Evolutionary conservation across 2,797 vertebrate genomes (phyloP).

Genomic region (Sebastolobus alascanus): DNA sequence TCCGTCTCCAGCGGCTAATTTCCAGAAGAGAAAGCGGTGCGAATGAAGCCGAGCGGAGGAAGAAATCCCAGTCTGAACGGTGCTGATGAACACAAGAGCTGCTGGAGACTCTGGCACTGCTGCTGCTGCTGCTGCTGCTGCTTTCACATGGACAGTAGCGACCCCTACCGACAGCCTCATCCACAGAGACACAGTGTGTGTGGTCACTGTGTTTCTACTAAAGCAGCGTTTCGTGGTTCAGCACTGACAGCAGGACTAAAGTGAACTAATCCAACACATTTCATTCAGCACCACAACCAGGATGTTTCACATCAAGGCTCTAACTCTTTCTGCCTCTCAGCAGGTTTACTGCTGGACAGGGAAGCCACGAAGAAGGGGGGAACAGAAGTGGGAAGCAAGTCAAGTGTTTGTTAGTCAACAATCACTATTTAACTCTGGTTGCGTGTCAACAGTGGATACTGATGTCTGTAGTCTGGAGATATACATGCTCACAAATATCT

Average conservation of each 20-base stretch:
- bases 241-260: slow-evolving; percentile 14
- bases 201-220: background rate
- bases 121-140: slow-evolving; percentile 12
- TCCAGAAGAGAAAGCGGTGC: slow-evolving; percentile 54
- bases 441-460: background rate
- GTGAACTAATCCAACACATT: slow-evolving; percentile 13
- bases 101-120: slow-evolving; percentile 28
- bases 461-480: background rate
- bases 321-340: background rate
- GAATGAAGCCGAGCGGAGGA: slow-evolving; percentile 42
- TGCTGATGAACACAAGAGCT: slow-evolving; percentile 35
- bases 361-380: no score
- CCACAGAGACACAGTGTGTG: background rate
- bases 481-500: background rate
- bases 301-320: background rate
- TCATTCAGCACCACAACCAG: slow-evolving; percentile 22
- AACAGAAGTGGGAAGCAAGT: background rate
- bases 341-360: background rate
- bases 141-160: slow-evolving; percentile 56
- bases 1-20: slow-evolving; percentile 48
- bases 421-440: no score
- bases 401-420: background rate
- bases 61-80: slow-evolving; percentile 44
- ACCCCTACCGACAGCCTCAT: slow-evolving; percentile 47
- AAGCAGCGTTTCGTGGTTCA: slow-evolving; percentile 9